Base-by-base conservation (phyloP, 1,140 invertebrate genomes). In the Diorhabda elongata region DNA sequence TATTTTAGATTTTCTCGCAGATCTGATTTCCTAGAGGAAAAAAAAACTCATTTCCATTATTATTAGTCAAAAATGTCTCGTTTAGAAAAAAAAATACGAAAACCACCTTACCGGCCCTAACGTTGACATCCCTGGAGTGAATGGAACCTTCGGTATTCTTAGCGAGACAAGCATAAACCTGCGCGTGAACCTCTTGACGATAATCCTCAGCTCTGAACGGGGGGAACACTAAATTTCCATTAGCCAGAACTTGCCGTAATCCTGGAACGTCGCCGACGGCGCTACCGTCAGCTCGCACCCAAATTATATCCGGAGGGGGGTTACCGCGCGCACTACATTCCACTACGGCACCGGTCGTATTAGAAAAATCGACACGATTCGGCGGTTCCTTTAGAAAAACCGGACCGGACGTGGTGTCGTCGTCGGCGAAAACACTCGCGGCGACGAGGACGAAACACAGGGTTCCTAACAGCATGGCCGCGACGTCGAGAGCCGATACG, bases 121-220 rank as follows among this genome's bases (percentile, higher is more conserved):
- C 94, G 81, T 96, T 93, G 75, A 97, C 93, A 83, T 96, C 94
- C 61, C 93, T 85, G 44, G 94, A 97, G 74, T 95, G 90, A 76
- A 97, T 94, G 2, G 91, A 91, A 71, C 96, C 96, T 69, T 94
- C 91, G 60, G 89, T 87, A 81, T 96, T 97, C 72, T 89, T 88
- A 9, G 95, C 95, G 60, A 96, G 83, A 83, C 96, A 98, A 73
- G 93, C 90, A 83, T 97, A 98, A 61, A 94, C 91, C 82, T 95
- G 93, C 73, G 94, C 93, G 78, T 98, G 96, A 47, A 97, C 93
- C 81, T 96, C 93, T 81, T 96, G 93, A 58, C 92, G 87, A 80
- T 97, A 97, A 80, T 95, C 92, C 81, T 95, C 92, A 47, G 93
- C 93, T 62, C 93, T 88, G 87, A 97, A 98, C 6, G 95, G 94